Percentiles rank a stretch among this genome's conserved stretches.
phyloP scores from a whole-genome alignment of 2,113 vertebrate genomes.

The Psephotus haematonotus region DNA sequence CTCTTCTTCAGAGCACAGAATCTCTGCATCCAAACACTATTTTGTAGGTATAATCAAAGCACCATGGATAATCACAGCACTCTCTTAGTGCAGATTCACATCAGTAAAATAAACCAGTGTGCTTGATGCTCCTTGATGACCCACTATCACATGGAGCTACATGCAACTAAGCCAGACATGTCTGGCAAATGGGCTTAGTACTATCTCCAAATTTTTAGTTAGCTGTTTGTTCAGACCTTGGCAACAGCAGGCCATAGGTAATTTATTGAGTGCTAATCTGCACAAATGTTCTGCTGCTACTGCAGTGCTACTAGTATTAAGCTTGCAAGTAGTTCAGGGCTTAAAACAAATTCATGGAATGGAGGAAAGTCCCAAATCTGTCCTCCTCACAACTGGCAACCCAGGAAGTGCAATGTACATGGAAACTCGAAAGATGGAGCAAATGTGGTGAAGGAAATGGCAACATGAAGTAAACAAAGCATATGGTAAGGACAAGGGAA shows the following conservation, averaged over 20 bases:
- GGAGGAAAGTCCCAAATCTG: neutral
- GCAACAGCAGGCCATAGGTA: neutral
- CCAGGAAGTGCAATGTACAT: accelerated
- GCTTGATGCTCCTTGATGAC: neutral
- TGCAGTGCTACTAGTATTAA: neutral
- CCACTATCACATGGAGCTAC: neutral
- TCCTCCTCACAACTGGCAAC: neutral
- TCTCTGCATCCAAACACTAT: neutral
- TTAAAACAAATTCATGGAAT: neutral
- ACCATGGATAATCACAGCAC: neutral
- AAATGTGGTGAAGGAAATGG: neutral
- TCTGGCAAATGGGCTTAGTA: neutral
- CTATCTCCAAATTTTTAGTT: neutral
- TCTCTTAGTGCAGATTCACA: neutral
- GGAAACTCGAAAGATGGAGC: neutral
- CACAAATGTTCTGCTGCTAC: neutral
- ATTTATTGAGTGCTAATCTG: neutral
- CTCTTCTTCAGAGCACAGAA: neutral
- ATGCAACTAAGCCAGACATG: neutral
- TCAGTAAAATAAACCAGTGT: neutral
- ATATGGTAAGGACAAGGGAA: neutral
- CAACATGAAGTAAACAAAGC: neutral
- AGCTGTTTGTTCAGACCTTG: neutral
- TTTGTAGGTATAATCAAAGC: neutral
- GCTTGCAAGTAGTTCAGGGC: neutral